phyloP scores from a whole-genome alignment of 2,113 vertebrate genomes.

The Microcebus murinus region DNA sequence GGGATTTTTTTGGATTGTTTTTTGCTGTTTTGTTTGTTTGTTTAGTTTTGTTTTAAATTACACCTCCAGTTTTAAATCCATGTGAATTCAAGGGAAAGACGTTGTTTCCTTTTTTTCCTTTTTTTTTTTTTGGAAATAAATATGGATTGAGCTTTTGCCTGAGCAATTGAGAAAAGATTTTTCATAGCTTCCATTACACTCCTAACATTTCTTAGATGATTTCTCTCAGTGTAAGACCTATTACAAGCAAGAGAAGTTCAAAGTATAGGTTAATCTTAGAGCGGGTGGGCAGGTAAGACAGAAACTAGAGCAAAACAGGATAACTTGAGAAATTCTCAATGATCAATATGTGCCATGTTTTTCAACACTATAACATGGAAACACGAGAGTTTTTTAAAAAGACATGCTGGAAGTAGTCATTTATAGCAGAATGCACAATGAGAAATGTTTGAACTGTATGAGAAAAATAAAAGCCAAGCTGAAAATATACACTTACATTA shows the following conservation, averaged over 20 bases:
- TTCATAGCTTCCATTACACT: not conserved
- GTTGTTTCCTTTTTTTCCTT: not conserved
- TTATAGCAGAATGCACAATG: slow-evolving; percentile 37
- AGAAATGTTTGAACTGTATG: slow-evolving; percentile 48
- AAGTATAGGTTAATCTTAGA: not conserved
- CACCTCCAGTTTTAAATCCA: slow-evolving; percentile 51
- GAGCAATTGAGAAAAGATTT: slow-evolving; percentile 43
- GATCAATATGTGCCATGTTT: slow-evolving; percentile 43
- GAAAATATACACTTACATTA: slow-evolving; percentile 64
- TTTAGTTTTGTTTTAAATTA: slow-evolving; percentile 39
- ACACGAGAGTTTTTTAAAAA: slow-evolving; percentile 5
- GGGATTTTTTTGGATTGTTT: not conserved
- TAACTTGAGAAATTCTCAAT: slow-evolving; percentile 14
- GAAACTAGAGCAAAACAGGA: not conserved
- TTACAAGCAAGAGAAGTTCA: slow-evolving; percentile 26
- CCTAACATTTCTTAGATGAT: not conserved
- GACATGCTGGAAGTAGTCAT: slow-evolving; percentile 39
- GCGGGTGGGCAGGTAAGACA: not conserved
- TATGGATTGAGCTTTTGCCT: not conserved
- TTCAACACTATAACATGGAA: slow-evolving; percentile 52
- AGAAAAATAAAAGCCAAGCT: slow-evolving; percentile 46
- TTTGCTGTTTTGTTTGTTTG: not conserved
- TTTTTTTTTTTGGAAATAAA: slow-evolving; percentile 42
- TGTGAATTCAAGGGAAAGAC: slow-evolving; percentile 39
- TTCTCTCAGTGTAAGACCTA: not conserved